phyloP scores from a whole-genome alignment of 1,140 invertebrate species.

The Acyrthosiphon pisum region DNA sequence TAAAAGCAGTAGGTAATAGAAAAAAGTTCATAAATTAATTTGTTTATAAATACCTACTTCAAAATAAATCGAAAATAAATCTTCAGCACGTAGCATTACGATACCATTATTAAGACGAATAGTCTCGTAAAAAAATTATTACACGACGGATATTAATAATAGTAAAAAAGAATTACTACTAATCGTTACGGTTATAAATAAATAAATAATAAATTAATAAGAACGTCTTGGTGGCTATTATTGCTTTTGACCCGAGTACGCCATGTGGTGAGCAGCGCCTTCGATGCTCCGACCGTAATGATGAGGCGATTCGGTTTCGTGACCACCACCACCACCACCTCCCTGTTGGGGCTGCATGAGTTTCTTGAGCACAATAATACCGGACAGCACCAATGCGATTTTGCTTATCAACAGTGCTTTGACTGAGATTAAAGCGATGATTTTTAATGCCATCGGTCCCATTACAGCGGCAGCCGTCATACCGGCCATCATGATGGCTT shows the following conservation, averaged over 20 bases:
- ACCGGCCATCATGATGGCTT: slow-evolving; percentile 75
- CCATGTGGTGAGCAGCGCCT: slow-evolving; percentile 72
- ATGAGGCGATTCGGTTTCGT: slow-evolving; percentile 78
- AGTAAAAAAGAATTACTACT: too few relatives aligned
- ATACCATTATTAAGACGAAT: too few relatives aligned
- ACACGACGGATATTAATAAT: too few relatives aligned
- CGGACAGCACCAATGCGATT: slow-evolving; percentile 80
- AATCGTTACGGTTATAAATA: not conserved
- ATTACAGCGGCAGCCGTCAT: slow-evolving; percentile 80
- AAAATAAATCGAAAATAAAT: not conserved
- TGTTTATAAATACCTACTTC: not conserved
- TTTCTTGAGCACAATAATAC: slow-evolving; percentile 84
- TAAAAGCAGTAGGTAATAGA: not conserved
- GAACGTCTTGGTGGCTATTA: fast-evolving
- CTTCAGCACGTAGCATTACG: not conserved
- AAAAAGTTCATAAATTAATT: not conserved
- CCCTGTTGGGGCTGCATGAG: slow-evolving; percentile 72
- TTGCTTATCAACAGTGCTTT: slow-evolving; percentile 84
- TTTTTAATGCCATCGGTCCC: slow-evolving; percentile 77
- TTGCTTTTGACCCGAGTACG: slow-evolving; percentile 75
- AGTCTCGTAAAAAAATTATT: too few relatives aligned
- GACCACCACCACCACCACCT: slow-evolving; percentile 69
- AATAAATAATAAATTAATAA: slow-evolving; percentile 6
- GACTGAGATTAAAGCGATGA: slow-evolving; percentile 81
- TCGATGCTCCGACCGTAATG: slow-evolving; percentile 71